Base-by-base conservation (phyloP, 2,113 vertebrate genomes). In the Gulo gulo region DNA sequence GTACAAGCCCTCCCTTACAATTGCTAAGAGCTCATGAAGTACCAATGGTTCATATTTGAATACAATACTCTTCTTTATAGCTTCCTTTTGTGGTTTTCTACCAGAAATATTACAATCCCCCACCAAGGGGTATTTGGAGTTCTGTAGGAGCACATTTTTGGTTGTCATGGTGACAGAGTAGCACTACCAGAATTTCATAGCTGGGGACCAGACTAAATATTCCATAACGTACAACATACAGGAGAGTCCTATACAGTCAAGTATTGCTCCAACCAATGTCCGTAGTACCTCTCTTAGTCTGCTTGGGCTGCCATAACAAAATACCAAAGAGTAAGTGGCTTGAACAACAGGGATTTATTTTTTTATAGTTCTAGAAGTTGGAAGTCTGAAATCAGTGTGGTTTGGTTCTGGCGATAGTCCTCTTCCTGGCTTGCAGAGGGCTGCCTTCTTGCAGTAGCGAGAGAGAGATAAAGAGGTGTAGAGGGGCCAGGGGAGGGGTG, bases 81-180 rank as follows among this genome's bases (percentile, higher is more conserved):
- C 45, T 93, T 93, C 24, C 7, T 76, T 96, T 76, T 73, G 23
- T 67, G 36, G 15, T 83, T 92, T 96, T 88, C 71, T 91, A 81
- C 69, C 11, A 39, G 47, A 47, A 92, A n/a, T 12, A 88, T n/a
- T 80, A 89, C 20, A 61, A 3, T 73, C 82, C 45, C 29, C 23
- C 24, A 59, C 47, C 50, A 90, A 65, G 42, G 31, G 52, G 39
- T n/a, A 80, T 80, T 95, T 84, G 39, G 55, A 93, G 31, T 83
- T 34, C 7, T 39, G 8, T n/a, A 26, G 52, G 45, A 55, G 31
- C 21, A 65, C 24, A 65, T 65, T 91, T 91, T 71, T 65, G 31
- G 18, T 88, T 93, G 80, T 52, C 71, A 82, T 29, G 83, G 83
- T 85, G 71, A 93, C 78, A 36, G 15, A 71, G 45, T 16, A 23